Evolutionary conservation across 92 coral and sea anemone genomes (phyloP).

Genomic region (Pocillopora meandrina): DNA sequence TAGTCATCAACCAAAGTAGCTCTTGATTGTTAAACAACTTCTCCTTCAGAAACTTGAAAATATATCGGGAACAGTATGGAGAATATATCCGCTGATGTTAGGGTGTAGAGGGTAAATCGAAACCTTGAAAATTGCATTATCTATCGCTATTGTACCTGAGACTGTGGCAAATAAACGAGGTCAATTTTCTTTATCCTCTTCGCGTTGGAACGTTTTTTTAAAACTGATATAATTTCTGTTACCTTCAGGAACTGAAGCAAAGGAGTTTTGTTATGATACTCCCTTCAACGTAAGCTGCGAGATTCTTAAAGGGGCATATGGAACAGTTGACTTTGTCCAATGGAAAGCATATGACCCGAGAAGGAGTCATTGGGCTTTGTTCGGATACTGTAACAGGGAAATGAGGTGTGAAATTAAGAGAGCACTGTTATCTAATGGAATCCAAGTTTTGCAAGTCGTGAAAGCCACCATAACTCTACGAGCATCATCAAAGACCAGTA

Average conservation of each 20-base stretch:
- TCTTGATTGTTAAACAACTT: no score
- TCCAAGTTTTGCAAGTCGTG: not conserved
- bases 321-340: not conserved
- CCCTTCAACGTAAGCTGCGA: not conserved
- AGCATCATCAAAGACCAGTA: not conserved
- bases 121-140: no score
- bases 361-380: not conserved
- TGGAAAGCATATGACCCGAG: not conserved
- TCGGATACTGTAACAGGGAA: not conserved
- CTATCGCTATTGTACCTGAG: no score
- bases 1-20: no score
- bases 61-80: no score
- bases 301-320: not conserved
- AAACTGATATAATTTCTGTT: not conserved
- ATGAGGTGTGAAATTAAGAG: not conserved
- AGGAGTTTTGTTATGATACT: not conserved
- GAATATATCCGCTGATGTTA: no score
- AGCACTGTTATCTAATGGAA: not conserved
- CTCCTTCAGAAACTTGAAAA: no score
- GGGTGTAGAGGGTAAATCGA: no score
- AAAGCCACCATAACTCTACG: not conserved
- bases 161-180: no score
- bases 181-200: no score
- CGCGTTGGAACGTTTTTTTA: not conserved
- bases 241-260: not conserved